Conservation (phyloP, 2,113 vertebrate genomes). For the Alethe castanea region DNA sequence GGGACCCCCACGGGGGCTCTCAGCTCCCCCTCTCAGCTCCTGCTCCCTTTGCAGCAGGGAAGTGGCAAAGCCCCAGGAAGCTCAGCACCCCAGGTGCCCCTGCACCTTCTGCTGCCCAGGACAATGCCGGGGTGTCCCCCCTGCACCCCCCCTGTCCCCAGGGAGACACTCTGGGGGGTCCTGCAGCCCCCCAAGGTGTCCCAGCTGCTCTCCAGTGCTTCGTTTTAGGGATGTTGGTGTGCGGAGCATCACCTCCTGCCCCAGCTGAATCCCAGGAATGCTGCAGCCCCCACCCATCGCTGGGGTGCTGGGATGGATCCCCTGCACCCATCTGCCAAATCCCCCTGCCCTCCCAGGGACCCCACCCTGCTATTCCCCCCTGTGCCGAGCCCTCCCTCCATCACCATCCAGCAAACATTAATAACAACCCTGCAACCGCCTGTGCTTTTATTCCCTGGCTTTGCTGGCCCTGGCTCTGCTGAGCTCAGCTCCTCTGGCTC, state of each 20-base stretch:
- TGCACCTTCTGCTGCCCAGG: not conserved
- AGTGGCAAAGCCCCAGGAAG: not conserved
- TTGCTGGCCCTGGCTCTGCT: constrained; percentile 48
- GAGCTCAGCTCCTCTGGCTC: constrained; percentile 60
- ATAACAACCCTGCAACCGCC: not conserved
- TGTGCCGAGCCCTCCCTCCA: not conserved
- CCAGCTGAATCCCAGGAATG: not conserved
- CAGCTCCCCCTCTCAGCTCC: not conserved
- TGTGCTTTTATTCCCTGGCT: constrained; percentile 18
- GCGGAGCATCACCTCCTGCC: not conserved
- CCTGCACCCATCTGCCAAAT: not conserved
- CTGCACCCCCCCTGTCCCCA: too few species aligned
- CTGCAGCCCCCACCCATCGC: not conserved
- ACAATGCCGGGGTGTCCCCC: not conserved
- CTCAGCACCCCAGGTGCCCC: too few species aligned
- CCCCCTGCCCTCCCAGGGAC: not conserved
- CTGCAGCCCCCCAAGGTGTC: fast-evolving
- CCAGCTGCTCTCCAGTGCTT: not conserved
- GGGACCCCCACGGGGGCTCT: not conserved
- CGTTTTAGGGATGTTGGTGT: not conserved
- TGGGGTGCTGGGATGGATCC: not conserved
- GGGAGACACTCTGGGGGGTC: too few species aligned
- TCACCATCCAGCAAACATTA: constrained; percentile 1
- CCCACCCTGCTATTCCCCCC: not conserved
- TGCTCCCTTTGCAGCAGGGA: not conserved